Conservation (phyloP, 2,888 invertebrate species). For the Dasysyrphus tricinctus region DNA sequence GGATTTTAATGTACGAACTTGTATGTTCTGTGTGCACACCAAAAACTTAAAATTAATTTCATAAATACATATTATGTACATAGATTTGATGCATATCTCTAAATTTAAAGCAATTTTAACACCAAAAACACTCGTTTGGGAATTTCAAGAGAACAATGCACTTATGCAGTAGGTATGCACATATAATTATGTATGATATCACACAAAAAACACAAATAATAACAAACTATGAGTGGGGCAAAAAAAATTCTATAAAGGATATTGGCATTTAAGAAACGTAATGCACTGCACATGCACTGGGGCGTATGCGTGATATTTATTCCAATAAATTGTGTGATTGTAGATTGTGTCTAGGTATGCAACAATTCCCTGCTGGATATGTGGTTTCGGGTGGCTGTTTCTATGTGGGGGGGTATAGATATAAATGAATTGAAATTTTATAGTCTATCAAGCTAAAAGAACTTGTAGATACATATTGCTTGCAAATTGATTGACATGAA, state of each 20-base stretch:
- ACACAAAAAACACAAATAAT: neutral
- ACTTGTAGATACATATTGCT: slow-evolving; percentile 23
- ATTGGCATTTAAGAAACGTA: slow-evolving; percentile 55
- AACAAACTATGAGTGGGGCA: neutral
- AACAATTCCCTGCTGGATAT: slow-evolving; percentile 2
- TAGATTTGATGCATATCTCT: neutral
- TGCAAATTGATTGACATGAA: slow-evolving; percentile 51
- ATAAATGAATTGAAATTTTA: slow-evolving; percentile 59
- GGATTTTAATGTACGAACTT: slow-evolving; percentile 3
- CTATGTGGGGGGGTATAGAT: neutral
- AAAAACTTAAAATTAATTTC: slow-evolving; percentile 25
- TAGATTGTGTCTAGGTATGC: slow-evolving; percentile 36
- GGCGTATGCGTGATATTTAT: slow-evolving; percentile 61
- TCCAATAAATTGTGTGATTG: slow-evolving; percentile 50
- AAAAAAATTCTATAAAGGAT: slow-evolving; percentile 1
- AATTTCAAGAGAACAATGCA: slow-evolving; percentile 14
- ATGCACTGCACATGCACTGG: slow-evolving; percentile 46
- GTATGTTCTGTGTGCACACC: neutral
- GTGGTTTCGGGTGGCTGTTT: too few species aligned
- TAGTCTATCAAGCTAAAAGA: slow-evolving; percentile 36
- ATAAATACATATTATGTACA: too few species aligned
- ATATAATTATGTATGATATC: neutral
- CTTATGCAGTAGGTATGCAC: neutral
- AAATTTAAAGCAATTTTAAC: slow-evolving; percentile 45
- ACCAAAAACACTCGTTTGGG: slow-evolving; percentile 2